Percentiles rank a stretch among this genome's conserved stretches.
phyloP scores from a whole-genome alignment of 2,113 vertebrate species.

The Monopterus albus region DNA sequence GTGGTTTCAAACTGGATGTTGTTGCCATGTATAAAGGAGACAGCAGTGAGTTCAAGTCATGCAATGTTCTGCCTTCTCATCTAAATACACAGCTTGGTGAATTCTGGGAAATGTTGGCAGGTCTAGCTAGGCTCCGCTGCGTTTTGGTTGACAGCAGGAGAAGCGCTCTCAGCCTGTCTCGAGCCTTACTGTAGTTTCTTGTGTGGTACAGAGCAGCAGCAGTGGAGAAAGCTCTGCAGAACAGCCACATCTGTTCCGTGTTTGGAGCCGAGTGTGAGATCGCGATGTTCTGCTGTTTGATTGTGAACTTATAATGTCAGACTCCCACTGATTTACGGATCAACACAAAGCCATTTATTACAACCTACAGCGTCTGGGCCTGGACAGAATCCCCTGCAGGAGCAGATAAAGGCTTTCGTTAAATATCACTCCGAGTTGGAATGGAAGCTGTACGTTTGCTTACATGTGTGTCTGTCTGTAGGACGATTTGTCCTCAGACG shows the following conservation, averaged over 20 bases:
- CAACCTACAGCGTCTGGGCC: slow-evolving; percentile 60
- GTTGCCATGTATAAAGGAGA: background rate
- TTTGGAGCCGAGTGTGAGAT: slow-evolving; percentile 40
- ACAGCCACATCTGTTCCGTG: slow-evolving; percentile 43
- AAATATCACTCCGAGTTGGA: slow-evolving; percentile 73
- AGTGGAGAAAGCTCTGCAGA: background rate
- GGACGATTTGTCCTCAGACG: slow-evolving; percentile 20
- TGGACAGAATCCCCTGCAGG: slow-evolving; percentile 55
- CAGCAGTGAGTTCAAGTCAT: background rate
- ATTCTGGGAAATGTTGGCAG: slow-evolving; percentile 20
- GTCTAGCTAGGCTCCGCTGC: background rate
- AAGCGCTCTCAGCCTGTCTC: background rate
- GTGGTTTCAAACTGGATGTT: slow-evolving; percentile 1
- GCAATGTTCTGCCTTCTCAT: background rate
- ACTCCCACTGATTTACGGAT: slow-evolving; percentile 48
- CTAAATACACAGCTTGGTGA: background rate
- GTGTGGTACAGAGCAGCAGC: background rate
- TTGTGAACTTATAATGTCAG: slow-evolving; percentile 58
- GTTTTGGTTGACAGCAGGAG: background rate
- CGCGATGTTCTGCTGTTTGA: slow-evolving; percentile 39
- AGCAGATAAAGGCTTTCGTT: slow-evolving; percentile 61
- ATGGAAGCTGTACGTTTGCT: slow-evolving; percentile 30
- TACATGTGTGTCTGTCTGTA: slow-evolving; percentile 33
- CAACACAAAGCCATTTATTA: slow-evolving; percentile 61
- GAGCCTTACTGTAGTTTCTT: background rate